These are phyloP conservation scores for Eubasilissa regina DNA, from an alignment of 1,140 invertebrate species.

Conservation along the genomic window DNA sequence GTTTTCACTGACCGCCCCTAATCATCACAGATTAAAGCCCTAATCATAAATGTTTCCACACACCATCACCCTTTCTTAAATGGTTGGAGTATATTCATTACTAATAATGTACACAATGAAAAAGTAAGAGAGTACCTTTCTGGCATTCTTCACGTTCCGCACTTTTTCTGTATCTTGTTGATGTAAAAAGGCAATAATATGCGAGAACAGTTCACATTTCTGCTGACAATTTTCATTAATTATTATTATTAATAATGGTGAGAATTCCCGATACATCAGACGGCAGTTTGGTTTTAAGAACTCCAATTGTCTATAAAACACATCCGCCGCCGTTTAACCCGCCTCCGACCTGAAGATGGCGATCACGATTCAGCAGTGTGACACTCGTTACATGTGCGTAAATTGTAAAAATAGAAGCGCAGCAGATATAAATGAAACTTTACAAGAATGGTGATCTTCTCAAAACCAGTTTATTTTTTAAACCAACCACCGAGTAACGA, in stretches of 20 bases:
- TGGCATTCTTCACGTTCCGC: not conserved
- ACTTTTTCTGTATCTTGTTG: not conserved
- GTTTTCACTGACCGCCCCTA: constrained; percentile 2
- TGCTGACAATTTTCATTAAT: too few species aligned
- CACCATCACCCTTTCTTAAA: not conserved
- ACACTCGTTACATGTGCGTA: too few species aligned
- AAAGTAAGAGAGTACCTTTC: constrained; percentile 37
- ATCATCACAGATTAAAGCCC: constrained; percentile 36
- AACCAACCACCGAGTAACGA: too few species aligned
- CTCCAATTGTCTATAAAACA: not conserved
- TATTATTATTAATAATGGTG: too few species aligned
- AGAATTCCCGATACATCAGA: too few species aligned
- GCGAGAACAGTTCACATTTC: too few species aligned
- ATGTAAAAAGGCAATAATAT: not conserved
- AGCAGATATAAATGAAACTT: too few species aligned
- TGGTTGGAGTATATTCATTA: not conserved
- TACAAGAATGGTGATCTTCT: too few species aligned
- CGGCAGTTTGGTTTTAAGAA: too few species aligned
- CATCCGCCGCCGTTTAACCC: not conserved
- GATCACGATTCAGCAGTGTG: too few species aligned
- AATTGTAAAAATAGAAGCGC: too few species aligned
- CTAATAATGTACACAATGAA: constrained; percentile 9
- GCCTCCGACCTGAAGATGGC: not conserved
- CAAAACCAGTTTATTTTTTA: too few species aligned
- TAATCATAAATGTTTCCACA: not conserved